Conservation (phyloP, 2,888 invertebrate genomes). For the Epinotia demarniana region DNA sequence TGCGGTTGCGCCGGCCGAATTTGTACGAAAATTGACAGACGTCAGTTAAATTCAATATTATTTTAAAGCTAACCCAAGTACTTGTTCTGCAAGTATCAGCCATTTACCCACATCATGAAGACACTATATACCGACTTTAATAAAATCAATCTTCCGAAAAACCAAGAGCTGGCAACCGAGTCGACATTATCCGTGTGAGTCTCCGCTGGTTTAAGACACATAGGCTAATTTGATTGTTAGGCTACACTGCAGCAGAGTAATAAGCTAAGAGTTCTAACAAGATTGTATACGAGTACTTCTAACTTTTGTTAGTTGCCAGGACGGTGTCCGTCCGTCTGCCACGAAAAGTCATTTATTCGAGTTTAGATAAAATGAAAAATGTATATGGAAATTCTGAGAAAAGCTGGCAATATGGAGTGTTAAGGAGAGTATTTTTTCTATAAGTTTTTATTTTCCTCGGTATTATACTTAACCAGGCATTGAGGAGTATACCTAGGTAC, state of each 20-base stretch:
- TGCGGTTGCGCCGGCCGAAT: too few relatives aligned
- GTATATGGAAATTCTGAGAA: not conserved
- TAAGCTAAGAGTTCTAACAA: conserved; percentile 38
- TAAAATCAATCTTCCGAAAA: not conserved
- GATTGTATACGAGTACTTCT: conserved; percentile 37
- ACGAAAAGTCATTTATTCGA: conserved; percentile 19
- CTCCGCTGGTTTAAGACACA: conserved; percentile 27
- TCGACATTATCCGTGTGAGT: not conserved
- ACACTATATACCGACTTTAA: not conserved
- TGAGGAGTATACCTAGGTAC: too few relatives aligned
- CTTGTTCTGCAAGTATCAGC: too few relatives aligned
- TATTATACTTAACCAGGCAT: not conserved
- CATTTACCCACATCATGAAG: too few relatives aligned
- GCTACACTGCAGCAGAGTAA: conserved; percentile 26
- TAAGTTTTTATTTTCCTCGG: not conserved
- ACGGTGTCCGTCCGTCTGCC: conserved; percentile 26
- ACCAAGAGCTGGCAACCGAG: conserved; percentile 9
- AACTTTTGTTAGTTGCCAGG: conserved; percentile 10
- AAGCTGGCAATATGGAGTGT: not conserved
- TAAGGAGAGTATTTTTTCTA: not conserved
- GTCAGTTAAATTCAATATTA: too few relatives aligned
- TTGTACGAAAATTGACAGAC: too few relatives aligned
- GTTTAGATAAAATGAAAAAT: not conserved
- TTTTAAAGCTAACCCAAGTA: too few relatives aligned
- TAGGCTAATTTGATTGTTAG: conserved; percentile 35